phyloP scores from a whole-genome alignment of 2,113 vertebrate genomes.

The Herpailurus yagouaroundi region DNA sequence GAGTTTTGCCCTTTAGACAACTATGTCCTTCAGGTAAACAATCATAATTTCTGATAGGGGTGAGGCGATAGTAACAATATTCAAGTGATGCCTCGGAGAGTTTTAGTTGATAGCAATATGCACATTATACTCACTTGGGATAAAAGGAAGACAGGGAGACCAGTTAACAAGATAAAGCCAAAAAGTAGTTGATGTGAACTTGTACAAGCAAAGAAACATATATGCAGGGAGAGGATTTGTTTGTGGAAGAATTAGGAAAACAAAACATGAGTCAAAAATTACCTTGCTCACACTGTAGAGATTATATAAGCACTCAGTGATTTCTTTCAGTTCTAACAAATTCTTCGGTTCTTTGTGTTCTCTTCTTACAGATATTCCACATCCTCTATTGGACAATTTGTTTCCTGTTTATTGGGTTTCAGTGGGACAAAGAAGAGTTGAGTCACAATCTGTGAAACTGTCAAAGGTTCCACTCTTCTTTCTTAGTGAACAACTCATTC shows the following conservation, averaged over 20 bases:
- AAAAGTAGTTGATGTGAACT: background rate
- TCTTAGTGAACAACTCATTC: background rate
- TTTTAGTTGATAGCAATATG: background rate
- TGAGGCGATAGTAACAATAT: background rate
- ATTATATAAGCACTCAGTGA: background rate
- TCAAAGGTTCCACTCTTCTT: background rate
- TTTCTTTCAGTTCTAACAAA: background rate
- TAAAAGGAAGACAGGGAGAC: background rate
- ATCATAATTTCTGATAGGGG: background rate
- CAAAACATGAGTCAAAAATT: background rate
- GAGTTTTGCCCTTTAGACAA: background rate
- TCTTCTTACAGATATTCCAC: background rate
- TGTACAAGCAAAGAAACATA: background rate
- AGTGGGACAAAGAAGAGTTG: background rate
- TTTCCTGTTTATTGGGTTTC: background rate
- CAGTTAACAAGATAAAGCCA: background rate
- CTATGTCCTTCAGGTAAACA: background rate
- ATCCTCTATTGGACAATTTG: background rate
- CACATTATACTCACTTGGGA: background rate
- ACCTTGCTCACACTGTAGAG: background rate
- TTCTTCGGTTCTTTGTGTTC: background rate
- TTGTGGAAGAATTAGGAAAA: background rate
- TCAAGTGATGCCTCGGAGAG: background rate
- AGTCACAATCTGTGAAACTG: background rate
- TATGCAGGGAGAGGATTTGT: background rate